A percentile compares a stretch with the other conserved stretches of the same genome.
phyloP scores from a whole-genome alignment of 2,888 invertebrate species.

The Heliconius sara region DNA sequence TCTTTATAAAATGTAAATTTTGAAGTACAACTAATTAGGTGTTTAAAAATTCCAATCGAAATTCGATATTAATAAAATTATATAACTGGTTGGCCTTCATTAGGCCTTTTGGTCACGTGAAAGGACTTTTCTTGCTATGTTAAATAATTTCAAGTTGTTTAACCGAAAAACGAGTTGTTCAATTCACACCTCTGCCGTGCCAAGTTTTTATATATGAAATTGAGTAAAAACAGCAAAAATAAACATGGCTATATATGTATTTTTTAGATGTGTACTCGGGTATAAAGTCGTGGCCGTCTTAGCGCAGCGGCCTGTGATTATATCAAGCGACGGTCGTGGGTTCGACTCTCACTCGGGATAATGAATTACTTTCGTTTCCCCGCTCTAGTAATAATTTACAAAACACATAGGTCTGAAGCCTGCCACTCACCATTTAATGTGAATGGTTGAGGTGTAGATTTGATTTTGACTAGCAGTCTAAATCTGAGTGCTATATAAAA shows the following conservation, averaged over 20 bases:
- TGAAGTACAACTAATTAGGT: background rate
- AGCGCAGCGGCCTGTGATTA: too few relatives aligned
- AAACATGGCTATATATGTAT: background rate
- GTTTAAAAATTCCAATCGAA: background rate
- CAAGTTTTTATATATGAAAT: background rate
- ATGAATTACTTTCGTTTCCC: too few relatives aligned
- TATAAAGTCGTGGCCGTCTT: too few relatives aligned
- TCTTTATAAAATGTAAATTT: background rate
- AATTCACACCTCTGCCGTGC: constrained; percentile 1
- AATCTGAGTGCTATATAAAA: too few relatives aligned
- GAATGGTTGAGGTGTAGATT: too few relatives aligned
- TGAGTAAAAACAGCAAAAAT: background rate
- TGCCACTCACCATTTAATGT: too few relatives aligned
- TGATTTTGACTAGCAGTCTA: too few relatives aligned
- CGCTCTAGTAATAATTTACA: too few relatives aligned
- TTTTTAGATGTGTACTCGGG: background rate
- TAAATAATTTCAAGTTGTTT: constrained; percentile 16
- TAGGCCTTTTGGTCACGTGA: constrained; percentile 9
- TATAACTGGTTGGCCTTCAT: constrained; percentile 27
- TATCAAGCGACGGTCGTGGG: too few relatives aligned
- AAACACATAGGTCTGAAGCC: too few relatives aligned
- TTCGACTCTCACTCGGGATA: too few relatives aligned
- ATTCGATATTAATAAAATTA: constrained; percentile 7
- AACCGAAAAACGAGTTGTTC: constrained; percentile 6
- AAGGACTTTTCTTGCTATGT: constrained; percentile 17